These are phyloP conservation scores for Slavum lentiscoides DNA, from an alignment of 2,888 invertebrate genomes.

Conservation along the genomic window DNA sequence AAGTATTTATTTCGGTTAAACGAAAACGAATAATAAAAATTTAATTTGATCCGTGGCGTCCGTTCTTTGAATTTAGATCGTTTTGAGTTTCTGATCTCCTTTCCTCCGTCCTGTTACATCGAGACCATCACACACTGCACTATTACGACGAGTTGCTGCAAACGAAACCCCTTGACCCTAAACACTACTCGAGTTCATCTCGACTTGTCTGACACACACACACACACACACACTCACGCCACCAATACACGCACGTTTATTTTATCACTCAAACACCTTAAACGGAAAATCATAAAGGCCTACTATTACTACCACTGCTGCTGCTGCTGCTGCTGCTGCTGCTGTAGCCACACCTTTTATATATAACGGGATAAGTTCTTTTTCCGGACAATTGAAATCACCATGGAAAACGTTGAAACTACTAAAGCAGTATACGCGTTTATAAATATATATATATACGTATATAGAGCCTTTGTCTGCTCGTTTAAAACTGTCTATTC, in stretches of 20 bases:
- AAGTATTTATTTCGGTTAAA: too few relatives aligned
- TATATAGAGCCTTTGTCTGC: constrained; percentile 26
- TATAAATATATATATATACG: background rate
- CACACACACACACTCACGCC: background rate
- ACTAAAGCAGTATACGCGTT: constrained; percentile 1
- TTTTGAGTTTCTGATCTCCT: constrained; percentile 14
- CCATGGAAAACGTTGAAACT: constrained; percentile 38
- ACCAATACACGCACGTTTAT: constrained; percentile 29
- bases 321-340: background rate
- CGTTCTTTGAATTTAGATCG: constrained; percentile 18
- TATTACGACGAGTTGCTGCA: background rate
- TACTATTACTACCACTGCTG: background rate
- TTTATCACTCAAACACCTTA: constrained; percentile 48
- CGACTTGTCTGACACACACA: constrained; percentile 35
- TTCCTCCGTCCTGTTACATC: background rate
- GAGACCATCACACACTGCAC: background rate
- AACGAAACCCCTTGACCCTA: constrained; percentile 43
- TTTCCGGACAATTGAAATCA: constrained; percentile 49
- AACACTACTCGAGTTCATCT: constrained; percentile 37
- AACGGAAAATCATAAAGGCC: constrained; percentile 48
- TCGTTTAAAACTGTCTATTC: constrained; percentile 51
- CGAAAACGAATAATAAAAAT: background rate
- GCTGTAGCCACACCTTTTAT: constrained; percentile 18
- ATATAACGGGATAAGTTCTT: constrained; percentile 40
- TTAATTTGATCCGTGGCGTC: background rate